phyloP scores from a whole-genome alignment of 2,888 invertebrate genomes.

The Imbricaverruca yamaguchii region DNA sequence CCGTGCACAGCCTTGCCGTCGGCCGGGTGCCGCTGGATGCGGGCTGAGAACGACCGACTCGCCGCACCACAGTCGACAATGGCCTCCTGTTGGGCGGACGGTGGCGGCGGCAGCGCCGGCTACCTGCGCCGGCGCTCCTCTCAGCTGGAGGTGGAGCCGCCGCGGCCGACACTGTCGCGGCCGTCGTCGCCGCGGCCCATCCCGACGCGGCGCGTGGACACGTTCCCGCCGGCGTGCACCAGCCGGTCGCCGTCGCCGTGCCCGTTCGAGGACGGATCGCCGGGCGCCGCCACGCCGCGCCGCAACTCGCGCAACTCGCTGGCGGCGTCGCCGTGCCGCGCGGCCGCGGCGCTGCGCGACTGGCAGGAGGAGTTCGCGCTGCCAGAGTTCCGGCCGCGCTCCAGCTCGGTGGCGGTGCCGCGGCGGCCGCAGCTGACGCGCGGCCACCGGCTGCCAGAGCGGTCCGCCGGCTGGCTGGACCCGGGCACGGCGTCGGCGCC shows the following conservation, averaged over 20 bases:
- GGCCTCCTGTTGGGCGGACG: not conserved
- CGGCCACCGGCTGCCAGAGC: not conserved
- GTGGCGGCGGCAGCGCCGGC: not conserved
- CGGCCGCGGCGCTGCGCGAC: slow-evolving; percentile 3
- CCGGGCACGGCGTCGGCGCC: not conserved
- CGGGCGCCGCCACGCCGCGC: not conserved
- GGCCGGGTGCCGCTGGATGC: not conserved
- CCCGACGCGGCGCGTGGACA: slow-evolving; percentile 12
- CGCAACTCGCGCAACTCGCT: slow-evolving; percentile 13
- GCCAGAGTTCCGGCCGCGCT: slow-evolving; percentile 18
- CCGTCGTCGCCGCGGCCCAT: slow-evolving; percentile 16
- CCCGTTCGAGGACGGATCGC: not conserved
- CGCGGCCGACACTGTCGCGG: not conserved
- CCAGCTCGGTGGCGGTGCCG: slow-evolving; percentile 19
- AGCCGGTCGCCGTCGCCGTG: slow-evolving; percentile 14
- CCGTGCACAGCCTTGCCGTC: too few species aligned
- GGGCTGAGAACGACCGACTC: not conserved
- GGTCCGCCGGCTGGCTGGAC: not conserved
- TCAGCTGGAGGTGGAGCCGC: slow-evolving; percentile 18
- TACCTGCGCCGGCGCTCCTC: slow-evolving; percentile 7
- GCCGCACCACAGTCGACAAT: not conserved
- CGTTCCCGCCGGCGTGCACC: not conserved
- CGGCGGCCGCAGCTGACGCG: not conserved
- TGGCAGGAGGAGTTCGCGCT: slow-evolving; percentile 21
- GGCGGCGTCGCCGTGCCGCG: slow-evolving; percentile 8